These are phyloP conservation scores for Serranus cabrilla DNA, from an alignment of 2,797 vertebrate genomes.

Conservation along the genomic window DNA sequence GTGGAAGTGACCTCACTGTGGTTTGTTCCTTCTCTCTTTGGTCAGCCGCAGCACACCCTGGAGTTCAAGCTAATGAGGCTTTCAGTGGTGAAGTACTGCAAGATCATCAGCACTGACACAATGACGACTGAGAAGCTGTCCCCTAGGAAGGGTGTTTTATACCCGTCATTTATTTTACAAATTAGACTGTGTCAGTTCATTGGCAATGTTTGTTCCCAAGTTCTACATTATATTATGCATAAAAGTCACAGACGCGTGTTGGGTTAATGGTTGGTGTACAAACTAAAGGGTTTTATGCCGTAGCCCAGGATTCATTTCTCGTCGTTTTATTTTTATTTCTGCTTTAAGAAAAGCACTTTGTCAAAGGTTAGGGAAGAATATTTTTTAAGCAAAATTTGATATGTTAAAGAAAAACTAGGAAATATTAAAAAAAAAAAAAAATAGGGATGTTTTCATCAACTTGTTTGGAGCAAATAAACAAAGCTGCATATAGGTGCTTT, in stretches of 20 bases:
- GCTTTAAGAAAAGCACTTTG: not conserved
- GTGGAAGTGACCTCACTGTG: constrained; percentile 47
- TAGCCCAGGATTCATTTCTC: not conserved
- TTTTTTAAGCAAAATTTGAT: too few relatives aligned
- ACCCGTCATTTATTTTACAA: not conserved
- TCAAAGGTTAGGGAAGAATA: not conserved
- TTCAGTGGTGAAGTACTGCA: not conserved
- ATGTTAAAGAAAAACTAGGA: too few relatives aligned
- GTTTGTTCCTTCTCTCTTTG: constrained; percentile 33
- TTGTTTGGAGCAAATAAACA: too few relatives aligned
- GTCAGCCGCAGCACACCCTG: constrained; percentile 1
- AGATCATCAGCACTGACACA: not conserved
- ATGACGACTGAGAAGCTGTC: not conserved
- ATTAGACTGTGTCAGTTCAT: not conserved
- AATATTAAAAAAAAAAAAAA: too few relatives aligned
- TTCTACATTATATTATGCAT: not conserved
- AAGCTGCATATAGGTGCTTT: too few relatives aligned
- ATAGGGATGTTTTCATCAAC: too few relatives aligned
- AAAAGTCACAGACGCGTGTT: not conserved
- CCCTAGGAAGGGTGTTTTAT: not conserved
- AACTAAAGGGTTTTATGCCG: not conserved
- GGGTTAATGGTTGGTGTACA: not conserved
- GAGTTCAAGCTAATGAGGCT: constrained; percentile 20
- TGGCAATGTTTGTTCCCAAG: not conserved
- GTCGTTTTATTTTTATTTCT: not conserved